Evolutionary conservation across 2,797 vertebrate genomes (phyloP), one percentile per base, ranked within the genome.

Genomic region (Ambastaia sidthimunki): DNA sequence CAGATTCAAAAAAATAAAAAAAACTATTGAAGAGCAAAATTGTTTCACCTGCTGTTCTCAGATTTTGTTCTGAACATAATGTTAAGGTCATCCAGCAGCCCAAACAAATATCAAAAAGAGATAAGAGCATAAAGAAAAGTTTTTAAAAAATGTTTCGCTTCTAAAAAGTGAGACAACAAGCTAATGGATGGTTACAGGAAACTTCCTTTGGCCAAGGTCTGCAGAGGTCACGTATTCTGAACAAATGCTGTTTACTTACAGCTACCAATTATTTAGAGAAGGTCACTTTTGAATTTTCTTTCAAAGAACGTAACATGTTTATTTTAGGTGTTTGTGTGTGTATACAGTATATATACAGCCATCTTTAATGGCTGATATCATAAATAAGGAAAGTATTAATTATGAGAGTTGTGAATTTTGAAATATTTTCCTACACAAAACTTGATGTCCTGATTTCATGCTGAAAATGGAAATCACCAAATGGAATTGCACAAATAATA

Each of bases 181-280:
- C 0, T 66, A 44, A 60, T 73, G 19, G 19, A 76, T 76, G 48
- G 18, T 74, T 63, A 21, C n/a, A 31, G 34, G 18, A n/a, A 21
- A 23, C 19, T 59, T 13, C 9, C 57, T 25, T 23, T 59, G 57
- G 11, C 57, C n/a, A 13, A 10, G 1, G 57, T 25, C 25, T 10
- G 25, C 21, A 59, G 21, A 59, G 57, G 12, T 25, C 48, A 44
- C 25, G 28, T 31, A n/a, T 23, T 16, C 10, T 54, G 18, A 48
- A n/a, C 41, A 62, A 66, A 23, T 21, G 19, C 48, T 4, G 15
- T 6, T 55, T 50, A 21, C 18, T 16, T 50, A 15, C 9, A 15
- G 16, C 37, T 19, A 31, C 23, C 41, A 48, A 28, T 62, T 62
- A 59, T 47, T 72, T 44, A 44, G 7, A 44, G 31, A 59, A 59